These are phyloP conservation scores for Parapsyche elsis DNA, from an alignment of 1,140 invertebrate genomes.

Conservation along the genomic window DNA sequence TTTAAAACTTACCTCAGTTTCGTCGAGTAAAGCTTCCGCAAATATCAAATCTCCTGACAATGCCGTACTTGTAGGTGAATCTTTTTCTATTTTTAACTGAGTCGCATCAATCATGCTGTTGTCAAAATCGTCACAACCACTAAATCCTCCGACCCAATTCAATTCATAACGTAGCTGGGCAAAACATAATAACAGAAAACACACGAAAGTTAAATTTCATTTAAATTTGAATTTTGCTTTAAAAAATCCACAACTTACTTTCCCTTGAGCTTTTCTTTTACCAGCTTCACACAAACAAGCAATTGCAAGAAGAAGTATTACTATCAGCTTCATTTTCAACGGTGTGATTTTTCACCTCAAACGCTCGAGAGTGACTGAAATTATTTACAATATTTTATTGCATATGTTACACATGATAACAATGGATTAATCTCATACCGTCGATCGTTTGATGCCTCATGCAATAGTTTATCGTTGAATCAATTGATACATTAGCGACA, in stretches of 20 bases:
- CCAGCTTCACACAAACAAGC: background rate
- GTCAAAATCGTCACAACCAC: constrained; percentile 43
- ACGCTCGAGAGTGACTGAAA: background rate
- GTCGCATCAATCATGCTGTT: constrained; percentile 35
- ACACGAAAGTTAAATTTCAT: background rate
- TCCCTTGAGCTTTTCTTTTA: constrained; percentile 50
- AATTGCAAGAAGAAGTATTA: background rate
- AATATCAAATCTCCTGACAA: constrained; percentile 25
- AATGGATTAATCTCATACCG: background rate
- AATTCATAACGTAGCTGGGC: constrained; percentile 28
- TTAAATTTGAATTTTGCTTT: no score
- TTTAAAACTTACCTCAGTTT: background rate
- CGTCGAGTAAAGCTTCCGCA: background rate
- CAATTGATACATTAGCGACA: no score
- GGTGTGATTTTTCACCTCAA: background rate
- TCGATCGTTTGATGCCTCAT: no score
- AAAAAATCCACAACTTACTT: constrained; percentile 24
- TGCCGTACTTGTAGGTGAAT: constrained; percentile 35
- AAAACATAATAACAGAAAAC: background rate
- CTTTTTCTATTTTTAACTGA: constrained; percentile 37
- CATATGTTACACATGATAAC: background rate
- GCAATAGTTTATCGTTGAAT: no score
- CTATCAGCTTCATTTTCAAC: background rate
- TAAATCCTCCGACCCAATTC: constrained; percentile 46
- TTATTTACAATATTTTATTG: background rate